Base-by-base conservation (phyloP, 2,888 invertebrate species). In the Dolichopus griseipennis region DNA sequence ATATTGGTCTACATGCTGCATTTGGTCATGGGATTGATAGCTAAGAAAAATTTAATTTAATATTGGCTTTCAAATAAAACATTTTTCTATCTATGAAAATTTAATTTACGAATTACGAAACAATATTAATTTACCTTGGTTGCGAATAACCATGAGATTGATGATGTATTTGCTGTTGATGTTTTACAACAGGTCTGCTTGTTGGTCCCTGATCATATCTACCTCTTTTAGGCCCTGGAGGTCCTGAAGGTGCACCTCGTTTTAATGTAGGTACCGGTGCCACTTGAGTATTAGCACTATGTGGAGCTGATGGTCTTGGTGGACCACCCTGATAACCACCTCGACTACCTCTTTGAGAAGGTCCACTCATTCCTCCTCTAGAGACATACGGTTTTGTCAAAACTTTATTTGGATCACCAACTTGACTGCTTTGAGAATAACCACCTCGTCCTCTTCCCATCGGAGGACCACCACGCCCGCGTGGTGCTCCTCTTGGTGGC, bases 211-310 rank as follows among this genome's bases (percentile, higher is more conserved):
- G 78, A 61, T 81, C 81, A 69, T 81, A 81, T 61, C 81, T 78
- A 65, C 81, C 81, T 64, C 81, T 78, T 70, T 81, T 81, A 12
- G 81, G 80, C 22, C 81, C 81, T 8, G 80, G 81, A 0, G 74
- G 75, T 43, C 81, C 81, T 68, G 78, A 77, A 37, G 78, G 78
- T 22, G 79, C 79, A 66, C 81, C 81, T 37, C 81, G 79, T 74
- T 81, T 81, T 41, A 81, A 73, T 70, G 81, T 76, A 71, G 77
- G 79, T 73, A 79, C 80, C 69, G 77, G 80, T 68, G 80, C 77
- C 68, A 80, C 77, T 76, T 81, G 81, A 69, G 80, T 77, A 74
- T 81, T 81, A 69, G 77, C 77, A 71, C 77, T 76, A 74, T 81
- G 81, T 71, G 74, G 74, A 75, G 78, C 75, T 69, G 79, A 79